phyloP scores from a whole-genome alignment of 2,797 vertebrate genomes.

The Falco columbarius region DNA sequence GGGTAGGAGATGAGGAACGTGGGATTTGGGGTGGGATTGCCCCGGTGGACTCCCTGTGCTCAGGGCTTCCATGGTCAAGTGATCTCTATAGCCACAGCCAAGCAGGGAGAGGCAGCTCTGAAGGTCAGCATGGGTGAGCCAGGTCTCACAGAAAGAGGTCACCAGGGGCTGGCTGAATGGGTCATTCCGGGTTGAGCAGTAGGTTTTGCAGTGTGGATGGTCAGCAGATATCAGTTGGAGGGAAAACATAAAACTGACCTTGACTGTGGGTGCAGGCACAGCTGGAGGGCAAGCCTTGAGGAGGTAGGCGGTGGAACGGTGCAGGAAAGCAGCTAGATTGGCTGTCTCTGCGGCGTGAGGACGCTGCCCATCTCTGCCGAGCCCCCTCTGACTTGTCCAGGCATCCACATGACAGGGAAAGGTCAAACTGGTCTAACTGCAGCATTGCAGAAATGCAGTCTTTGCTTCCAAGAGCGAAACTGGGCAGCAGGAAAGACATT shows the following conservation, averaged over 20 bases:
- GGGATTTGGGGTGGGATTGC: neutral
- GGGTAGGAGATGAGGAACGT: neutral
- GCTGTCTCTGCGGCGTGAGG: neutral
- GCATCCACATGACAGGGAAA: slow-evolving; percentile 15
- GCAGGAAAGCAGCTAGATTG: neutral
- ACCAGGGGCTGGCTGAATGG: neutral
- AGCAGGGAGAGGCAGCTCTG: neutral
- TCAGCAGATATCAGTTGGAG: neutral
- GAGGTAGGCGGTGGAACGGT: neutral
- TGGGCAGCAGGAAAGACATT: neutral
- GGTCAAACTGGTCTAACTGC: slow-evolving; percentile 47
- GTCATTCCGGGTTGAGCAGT: neutral
- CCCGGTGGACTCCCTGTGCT: neutral
- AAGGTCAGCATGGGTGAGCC: neutral
- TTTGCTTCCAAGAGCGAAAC: slow-evolving; percentile 33
- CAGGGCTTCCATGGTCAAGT: slow-evolving; percentile 25
- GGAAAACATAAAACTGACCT: slow-evolving; percentile 19
- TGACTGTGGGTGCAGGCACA: neutral
- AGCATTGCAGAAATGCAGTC: slow-evolving; percentile 29
- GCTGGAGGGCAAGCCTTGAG: neutral
- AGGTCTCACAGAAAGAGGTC: neutral
- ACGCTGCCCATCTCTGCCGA: neutral
- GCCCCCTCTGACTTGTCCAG: neutral
- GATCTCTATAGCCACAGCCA: slow-evolving; percentile 40
- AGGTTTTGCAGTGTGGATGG: neutral